Conservation (phyloP, 1,140 invertebrate genomes). For the Eumaeus atala region DNA sequence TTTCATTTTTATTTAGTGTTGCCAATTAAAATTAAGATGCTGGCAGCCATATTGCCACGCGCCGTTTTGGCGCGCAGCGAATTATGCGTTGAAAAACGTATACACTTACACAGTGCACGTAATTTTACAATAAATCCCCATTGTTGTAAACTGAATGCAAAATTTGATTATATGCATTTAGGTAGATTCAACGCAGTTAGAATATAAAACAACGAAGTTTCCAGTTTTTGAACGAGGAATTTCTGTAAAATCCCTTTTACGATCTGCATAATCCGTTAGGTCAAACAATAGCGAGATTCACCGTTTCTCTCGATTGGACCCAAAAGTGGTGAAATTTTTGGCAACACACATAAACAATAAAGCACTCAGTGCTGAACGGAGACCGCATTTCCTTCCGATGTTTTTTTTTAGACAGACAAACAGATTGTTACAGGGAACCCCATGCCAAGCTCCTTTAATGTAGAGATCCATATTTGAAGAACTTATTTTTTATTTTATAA, state of each 20-base stretch:
- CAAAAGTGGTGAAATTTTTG: constrained; percentile 1
- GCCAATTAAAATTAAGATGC: constrained; percentile 11
- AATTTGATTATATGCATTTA: constrained; percentile 68
- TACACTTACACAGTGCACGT: constrained; percentile 52
- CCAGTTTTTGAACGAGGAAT: constrained; percentile 32
- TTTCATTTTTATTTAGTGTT: not conserved
- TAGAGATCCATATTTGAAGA: no score
- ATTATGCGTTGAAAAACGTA: constrained; percentile 32
- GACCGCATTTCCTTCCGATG: no score
- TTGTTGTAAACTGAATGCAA: constrained; percentile 62
- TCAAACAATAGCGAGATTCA: constrained; percentile 11
- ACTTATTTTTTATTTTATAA: no score
- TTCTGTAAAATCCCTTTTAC: constrained; percentile 24
- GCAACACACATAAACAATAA: not conserved
- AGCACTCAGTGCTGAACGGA: not conserved
- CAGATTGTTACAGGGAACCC: no score
- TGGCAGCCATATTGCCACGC: constrained; percentile 55
- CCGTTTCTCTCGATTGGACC: not conserved
- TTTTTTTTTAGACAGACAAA: no score
- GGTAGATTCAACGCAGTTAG: constrained; percentile 52
- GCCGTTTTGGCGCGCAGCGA: constrained; percentile 50
- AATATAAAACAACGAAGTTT: constrained; percentile 38
- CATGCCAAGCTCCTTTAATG: no score
- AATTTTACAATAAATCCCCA: constrained; percentile 67
- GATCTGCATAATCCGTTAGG: constrained; percentile 4